Evolutionary conservation across 2,797 vertebrate genomes (phyloP), one percentile per base, ranked within the genome.

Genomic region (Gymnoscopelus braueri): DNA sequence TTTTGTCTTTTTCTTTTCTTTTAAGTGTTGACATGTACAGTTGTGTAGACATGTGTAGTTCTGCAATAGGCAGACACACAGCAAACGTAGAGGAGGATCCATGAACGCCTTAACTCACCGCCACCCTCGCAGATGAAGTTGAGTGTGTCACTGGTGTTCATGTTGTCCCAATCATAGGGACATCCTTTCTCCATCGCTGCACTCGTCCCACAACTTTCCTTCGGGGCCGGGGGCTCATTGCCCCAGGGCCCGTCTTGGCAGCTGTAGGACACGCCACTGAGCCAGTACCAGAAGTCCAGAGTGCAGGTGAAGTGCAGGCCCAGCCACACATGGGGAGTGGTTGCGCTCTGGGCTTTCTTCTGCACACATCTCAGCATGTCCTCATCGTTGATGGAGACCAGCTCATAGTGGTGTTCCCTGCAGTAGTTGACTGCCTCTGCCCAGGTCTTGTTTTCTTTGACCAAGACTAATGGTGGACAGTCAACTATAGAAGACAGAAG

Each of bases 261-360:
- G 56, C 0, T 0, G 55, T 71, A 32, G 0, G 0, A 0, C 0
- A 67, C 0, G 0, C 73, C 53, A 10, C 2, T 69, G 67, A 83
- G 61, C 78, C 81, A 84, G 60, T 84, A 54, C 81, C 84, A 86
- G 0, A 65, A 50, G 1, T 24, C 67, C 54, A 85, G 63, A 29
- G 24, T 5, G 60, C 79, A 82, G 65, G 26, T 64, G 75, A 76
- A 84, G 39, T 44, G 39, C 39, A 44, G 39, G 39, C 39, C 39
- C 39, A 44, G 39, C 39, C 39, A 44, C 39, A 44, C 39, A 2
- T 7, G 8, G 8, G 7, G 2, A 10, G 39, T 44, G 39, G 39
- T 44, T 9, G 39, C 39, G 0, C 2, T 9, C 8, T 44, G 39
- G 39, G 39, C 39, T 10, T 9, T 2, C 39, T 44, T 44, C 39